Evolutionary conservation across 2,888 invertebrate species (phyloP), one percentile per base, ranked within the genome.

Genomic region (Vesta saturnalis): DNA sequence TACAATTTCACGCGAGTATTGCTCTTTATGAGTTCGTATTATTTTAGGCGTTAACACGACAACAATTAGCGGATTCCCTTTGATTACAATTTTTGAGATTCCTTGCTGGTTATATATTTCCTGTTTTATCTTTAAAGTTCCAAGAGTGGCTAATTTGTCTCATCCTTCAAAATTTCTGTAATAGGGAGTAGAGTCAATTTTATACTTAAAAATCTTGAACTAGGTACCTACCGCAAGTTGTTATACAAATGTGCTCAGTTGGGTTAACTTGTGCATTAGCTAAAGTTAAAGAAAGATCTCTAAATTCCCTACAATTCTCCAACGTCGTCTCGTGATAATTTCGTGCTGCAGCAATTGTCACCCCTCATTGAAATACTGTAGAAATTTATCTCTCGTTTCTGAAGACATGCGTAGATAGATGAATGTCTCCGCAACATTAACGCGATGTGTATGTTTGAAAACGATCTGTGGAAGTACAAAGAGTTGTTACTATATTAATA

Each of bases 211-310:
- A 30, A 30, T 6, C 4, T 10, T n/a, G n/a, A n/a, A n/a, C n/a
- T n/a, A n/a, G n/a, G n/a, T 30, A 30, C 30, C 30, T 30, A 30
- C 47, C 47, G 47, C 47, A 4, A 47, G 14, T 47, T 47, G 47
- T 47, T 16, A 16, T 47, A 47, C 14, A 47, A 16, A 47, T 47
- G 14, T n/a, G 14, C 16, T 47, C 14, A n/a, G 47, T 47, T 16
- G 47, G 47, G 12, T 47, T 47, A 16, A 47, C 16, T 47, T 47
- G 47, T 30, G n/a, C n/a, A n/a, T n/a, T n/a, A n/a, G n/a, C n/a
- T n/a, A n/a, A n/a, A n/a, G n/a, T n/a, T n/a, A n/a, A n/a, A n/a
- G n/a, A n/a, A n/a, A n/a, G n/a, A n/a, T n/a, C n/a, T n/a, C n/a
- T n/a, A n/a, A n/a, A n/a, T n/a, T n/a, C n/a, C n/a, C n/a, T n/a